Evolutionary conservation across 35 echinoderm and acorn worm genomes (phyloP), one percentile per base, ranked within the genome.

Genomic region (Stichopus chloronotus): DNA sequence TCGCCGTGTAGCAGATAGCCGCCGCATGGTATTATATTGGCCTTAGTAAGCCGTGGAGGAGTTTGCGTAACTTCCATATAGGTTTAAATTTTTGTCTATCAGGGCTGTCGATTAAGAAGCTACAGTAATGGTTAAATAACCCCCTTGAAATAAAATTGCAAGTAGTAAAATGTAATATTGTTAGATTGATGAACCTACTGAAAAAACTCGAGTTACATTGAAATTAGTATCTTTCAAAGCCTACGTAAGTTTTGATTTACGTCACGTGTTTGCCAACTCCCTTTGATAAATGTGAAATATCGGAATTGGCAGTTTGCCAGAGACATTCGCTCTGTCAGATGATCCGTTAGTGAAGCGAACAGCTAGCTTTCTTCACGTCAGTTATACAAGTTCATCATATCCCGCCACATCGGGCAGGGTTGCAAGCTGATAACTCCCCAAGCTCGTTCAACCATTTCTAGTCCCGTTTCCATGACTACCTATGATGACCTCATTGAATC

Each of bases 381-480:
- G 59, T 61, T 61, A 8, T 43, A 43, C 30, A 43, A 43, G 30
- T 43, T 43, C 30, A 43, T 43, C 30, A 19, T 20, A 14, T 74
- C 69, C 69, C 69, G 7, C 69, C 69, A 19, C 19, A 74, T 21
- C 69, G 11, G 61, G 17, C 69, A 74, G 82, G 82, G 82, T 85
- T 85, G 55, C 9, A 7, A 58, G 56, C n/a, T 23, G 23, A 85
- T 53, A 59, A 85, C 8, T 58, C 82, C 82, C 82, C 82, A 25
- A n/a, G 82, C 82, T 58, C 82, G 24, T 58, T 85, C 53, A 58
- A 85, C 55, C 82, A 58, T 85, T 22, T 9, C 55, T 58, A 17
- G 82, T 56, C 82, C 8, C 82, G 82, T 85, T 85, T 58, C 82
- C 52, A 85, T 85, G 55, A 58, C 82, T 17, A 85, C 82, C 58